phyloP scores from a whole-genome alignment of 2,888 invertebrate genomes.

The Byasa hedistus region DNA sequence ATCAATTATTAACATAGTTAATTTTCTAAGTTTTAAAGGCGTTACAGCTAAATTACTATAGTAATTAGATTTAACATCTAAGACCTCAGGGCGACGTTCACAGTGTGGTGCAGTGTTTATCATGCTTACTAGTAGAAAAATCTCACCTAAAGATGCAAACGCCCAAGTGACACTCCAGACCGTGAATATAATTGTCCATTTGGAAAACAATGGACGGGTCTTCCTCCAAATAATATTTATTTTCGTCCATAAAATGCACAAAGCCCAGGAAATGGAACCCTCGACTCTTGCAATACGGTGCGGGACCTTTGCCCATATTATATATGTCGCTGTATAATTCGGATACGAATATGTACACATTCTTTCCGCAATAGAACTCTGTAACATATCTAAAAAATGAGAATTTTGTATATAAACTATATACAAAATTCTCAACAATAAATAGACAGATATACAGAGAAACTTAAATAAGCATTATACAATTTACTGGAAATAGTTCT shows the following conservation, averaged over 20 bases:
- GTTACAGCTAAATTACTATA: too few relatives aligned
- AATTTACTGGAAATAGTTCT: too few relatives aligned
- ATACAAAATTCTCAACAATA: too few relatives aligned
- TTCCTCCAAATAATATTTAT: constrained; percentile 62
- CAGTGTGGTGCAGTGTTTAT: too few relatives aligned
- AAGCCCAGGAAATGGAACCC: constrained; percentile 70
- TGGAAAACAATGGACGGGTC: constrained; percentile 64
- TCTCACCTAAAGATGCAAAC: constrained; percentile 67
- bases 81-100: too few relatives aligned
- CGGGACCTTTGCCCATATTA: constrained; percentile 59
- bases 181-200: constrained; percentile 69
- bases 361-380: constrained; percentile 72
- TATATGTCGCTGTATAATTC: constrained; percentile 72
- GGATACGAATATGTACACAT: constrained; percentile 67
- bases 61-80: too few relatives aligned
- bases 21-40: too few relatives aligned
- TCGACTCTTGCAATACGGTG: constrained; percentile 62
- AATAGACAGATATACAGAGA: too few relatives aligned
- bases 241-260: constrained; percentile 65
- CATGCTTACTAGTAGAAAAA: too few relatives aligned
- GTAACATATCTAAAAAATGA: constrained; percentile 34
- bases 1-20: too few relatives aligned
- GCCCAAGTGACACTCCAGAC: constrained; percentile 65
- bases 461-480: too few relatives aligned
- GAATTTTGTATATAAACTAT: too few relatives aligned